phyloP scores from a whole-genome alignment of 2,888 invertebrate species.

The Mantis religiosa region DNA sequence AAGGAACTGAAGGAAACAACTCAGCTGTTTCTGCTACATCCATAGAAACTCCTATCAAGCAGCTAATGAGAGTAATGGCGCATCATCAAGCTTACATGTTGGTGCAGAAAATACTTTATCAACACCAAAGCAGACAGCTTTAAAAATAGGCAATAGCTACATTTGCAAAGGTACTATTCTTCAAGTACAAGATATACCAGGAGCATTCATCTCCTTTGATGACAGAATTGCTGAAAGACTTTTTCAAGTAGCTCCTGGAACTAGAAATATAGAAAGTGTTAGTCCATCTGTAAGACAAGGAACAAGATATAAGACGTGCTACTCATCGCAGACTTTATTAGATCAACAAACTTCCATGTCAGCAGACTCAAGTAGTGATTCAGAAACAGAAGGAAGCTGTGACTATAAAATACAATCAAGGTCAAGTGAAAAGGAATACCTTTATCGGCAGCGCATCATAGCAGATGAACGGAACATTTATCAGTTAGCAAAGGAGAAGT shows the following conservation, averaged over 20 bases:
- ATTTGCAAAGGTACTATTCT: background rate
- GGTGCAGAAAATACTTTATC: background rate
- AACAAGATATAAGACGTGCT: conserved; percentile 33
- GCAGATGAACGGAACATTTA: background rate
- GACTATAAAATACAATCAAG: background rate
- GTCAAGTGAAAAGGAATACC: background rate
- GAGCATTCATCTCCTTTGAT: background rate
- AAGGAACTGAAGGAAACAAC: background rate
- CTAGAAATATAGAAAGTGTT: background rate
- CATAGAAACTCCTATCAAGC: background rate
- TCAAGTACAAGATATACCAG: background rate
- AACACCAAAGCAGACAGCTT: background rate
- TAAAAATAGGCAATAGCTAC: background rate
- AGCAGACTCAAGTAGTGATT: background rate
- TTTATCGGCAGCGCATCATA: background rate
- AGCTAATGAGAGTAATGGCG: background rate
- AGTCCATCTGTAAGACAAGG: background rate
- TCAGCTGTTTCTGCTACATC: background rate
- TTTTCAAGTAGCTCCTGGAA: background rate
- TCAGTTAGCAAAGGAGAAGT: background rate
- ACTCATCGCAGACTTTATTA: background rate
- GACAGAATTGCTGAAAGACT: background rate
- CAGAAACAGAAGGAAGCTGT: background rate
- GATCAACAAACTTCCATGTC: background rate
- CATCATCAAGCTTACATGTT: background rate